Evolutionary conservation across 2,113 vertebrate genomes (phyloP), one percentile per base, ranked within the genome.

Genomic region (Ophthalmolycus amberensis): DNA sequence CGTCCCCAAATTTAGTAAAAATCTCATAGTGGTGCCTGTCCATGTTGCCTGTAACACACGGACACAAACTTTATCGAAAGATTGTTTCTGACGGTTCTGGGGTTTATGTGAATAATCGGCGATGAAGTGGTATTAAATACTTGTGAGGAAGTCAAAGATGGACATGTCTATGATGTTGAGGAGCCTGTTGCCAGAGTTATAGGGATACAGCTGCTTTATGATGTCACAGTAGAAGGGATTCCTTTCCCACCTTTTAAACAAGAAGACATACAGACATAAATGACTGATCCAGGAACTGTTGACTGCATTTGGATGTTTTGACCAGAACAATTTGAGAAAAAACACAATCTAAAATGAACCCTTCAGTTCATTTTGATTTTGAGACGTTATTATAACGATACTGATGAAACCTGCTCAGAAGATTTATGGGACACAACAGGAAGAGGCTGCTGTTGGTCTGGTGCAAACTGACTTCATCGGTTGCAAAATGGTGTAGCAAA

Each of bases 121-220:
- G 3, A 50, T 25, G 25, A 10, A n/a, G 20, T 37, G 29, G 27
- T 27, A 15, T 38, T 4, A 71, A 40, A 4, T 93, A 99, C 98
- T 97, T 70, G 80, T 99, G 0, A 99, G 91, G 92, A 99, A 99
- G 94, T 99, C 98, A 6, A 99, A 99, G 85, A 99, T 91, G 77
- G 97, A 97, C 98, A 99, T 99, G 96, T 99, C 98, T 5, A 99
- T 93, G 81, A 99, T 94, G 91, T 98, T 96, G 54, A 99, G 96
- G 65, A 99, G 96, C 38, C 98, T 90, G 93, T 91, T 96, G 66
- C 97, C 95, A 0, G 90, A 95, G 91, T 92, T 97, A 85, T 98
- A 99, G 0, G 98, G 98, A 90, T 97, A 96, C 37, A 94, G 90
- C 90, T 95, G 94, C 89, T 95, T 97, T 77, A 99, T 90, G 0